Conservation (phyloP, 2,113 vertebrate species). For the Zapus hudsonius region DNA sequence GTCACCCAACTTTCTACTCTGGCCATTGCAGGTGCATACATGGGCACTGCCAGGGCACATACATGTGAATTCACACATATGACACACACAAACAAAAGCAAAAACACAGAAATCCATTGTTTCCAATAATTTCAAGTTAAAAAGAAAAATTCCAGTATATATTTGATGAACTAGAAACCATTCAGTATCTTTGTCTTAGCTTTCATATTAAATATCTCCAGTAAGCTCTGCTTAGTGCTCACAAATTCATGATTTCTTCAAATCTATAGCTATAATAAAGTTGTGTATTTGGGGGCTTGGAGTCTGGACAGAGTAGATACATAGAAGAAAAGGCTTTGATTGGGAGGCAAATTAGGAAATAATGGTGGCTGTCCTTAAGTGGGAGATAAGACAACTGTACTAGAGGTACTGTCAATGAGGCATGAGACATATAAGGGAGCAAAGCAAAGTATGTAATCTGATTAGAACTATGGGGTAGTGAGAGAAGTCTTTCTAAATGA, state of each 20-base stretch:
- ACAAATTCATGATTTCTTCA: slow-evolving; percentile 28
- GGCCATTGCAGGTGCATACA: too few species aligned
- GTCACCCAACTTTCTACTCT: too few species aligned
- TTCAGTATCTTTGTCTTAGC: not conserved
- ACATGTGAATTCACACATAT: too few species aligned
- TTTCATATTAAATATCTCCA: not conserved
- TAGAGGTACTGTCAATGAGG: not conserved
- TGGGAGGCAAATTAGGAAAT: not conserved
- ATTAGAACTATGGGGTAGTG: not conserved
- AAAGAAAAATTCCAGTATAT: not conserved
- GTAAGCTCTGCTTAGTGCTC: not conserved
- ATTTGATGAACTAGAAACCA: not conserved
- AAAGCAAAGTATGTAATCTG: not conserved
- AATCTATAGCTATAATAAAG: not conserved
- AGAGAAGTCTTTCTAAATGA: not conserved
- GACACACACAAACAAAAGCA: too few species aligned
- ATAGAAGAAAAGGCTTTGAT: not conserved
- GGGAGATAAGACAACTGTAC: not conserved
- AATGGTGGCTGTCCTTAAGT: not conserved
- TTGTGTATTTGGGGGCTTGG: not conserved
- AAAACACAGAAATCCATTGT: not conserved
- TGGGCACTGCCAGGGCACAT: too few species aligned
- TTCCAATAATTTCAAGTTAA: not conserved
- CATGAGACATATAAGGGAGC: not conserved
- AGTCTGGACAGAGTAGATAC: not conserved